Evolutionary conservation across 2,888 invertebrate species (phyloP), one percentile per base, ranked within the genome.

Genomic region (Rhamnusium bicolor): DNA sequence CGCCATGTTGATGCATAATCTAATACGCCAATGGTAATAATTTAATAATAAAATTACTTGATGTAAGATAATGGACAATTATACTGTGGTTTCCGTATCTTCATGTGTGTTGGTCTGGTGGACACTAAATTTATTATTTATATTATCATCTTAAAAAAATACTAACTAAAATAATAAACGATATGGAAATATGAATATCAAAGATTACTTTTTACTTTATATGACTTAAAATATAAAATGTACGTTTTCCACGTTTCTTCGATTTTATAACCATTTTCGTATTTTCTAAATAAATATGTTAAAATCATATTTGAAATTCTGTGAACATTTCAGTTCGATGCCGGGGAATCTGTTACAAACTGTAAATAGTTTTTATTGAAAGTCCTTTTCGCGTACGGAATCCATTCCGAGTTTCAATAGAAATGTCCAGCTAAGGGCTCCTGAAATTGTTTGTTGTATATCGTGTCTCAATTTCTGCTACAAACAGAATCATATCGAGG

Each of bases 361-460:
- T 63, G 60, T 46, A 53, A 54, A 63, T 54, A 56, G 32, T 65
- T 71, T 65, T 71, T 65, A 71, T 62, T 46, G 65, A 65, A 58
- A 56, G 40, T 54, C 58, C 65, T 70, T 67, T 69, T 73, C 71
- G 69, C 56, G 56, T 49, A 62, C 32, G 65, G 72, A 72, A 73
- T 72, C 73, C 77, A 75, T 74, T 75, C 69, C 75, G 71, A 68
- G 72, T 74, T 74, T 75, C 75, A 74, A 76, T 78, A 73, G 74
- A 72, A 72, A 69, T 63, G 76, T 73, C 78, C 73, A 69, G 65
- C 71, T 74, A 71, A 74, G 71, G 74, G 74, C 69, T 71, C 65
- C 60, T 71, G 76, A 76, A 76, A 78, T 78, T 78, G 76, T 78
- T 76, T 76, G 78, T 71, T 72, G 68, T 74, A 74, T 74, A 71